Evolutionary conservation across 2,888 invertebrate genomes (phyloP).

Genomic region (Drosophila trichaetosa): DNA sequence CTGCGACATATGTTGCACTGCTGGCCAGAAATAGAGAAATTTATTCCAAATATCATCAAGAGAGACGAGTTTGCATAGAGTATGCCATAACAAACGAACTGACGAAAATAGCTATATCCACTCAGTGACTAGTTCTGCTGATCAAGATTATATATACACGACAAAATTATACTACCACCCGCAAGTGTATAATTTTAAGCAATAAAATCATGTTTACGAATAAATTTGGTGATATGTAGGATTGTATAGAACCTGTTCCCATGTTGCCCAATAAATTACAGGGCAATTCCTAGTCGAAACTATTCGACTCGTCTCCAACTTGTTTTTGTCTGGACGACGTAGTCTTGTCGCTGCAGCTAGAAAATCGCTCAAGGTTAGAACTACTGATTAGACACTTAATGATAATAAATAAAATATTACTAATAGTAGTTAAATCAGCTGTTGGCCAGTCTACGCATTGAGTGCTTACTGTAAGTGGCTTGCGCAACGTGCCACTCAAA

Average conservation of each 20-base stretch:
- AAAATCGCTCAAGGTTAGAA: constrained; percentile 17
- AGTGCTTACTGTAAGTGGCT: not conserved
- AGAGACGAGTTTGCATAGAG: not conserved
- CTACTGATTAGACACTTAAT: constrained; percentile 17
- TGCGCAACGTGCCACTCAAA: not conserved
- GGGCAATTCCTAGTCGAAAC: not conserved
- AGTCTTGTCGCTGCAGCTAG: not conserved
- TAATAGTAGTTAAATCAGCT: not conserved
- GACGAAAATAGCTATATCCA: not conserved
- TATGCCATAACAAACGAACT: not conserved
- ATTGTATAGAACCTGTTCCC: not conserved
- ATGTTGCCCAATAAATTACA: not conserved
- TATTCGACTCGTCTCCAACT: not conserved
- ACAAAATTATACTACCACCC: not conserved
- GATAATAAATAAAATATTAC: constrained; percentile 18
- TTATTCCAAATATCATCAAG: not conserved
- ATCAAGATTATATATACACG: not conserved
- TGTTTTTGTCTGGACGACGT: not conserved
- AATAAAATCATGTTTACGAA: not conserved
- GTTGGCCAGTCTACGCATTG: not conserved
- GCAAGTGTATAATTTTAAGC: not conserved
- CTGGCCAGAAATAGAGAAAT: not conserved
- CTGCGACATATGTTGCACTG: not conserved
- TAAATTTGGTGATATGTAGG: too few relatives aligned
- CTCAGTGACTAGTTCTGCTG: not conserved